A percentile compares a stretch with the other conserved stretches of the same genome.
These are phyloP conservation scores for Cephus spinipes DNA, from an alignment of 2,888 invertebrate species.

Conservation along the genomic window DNA sequence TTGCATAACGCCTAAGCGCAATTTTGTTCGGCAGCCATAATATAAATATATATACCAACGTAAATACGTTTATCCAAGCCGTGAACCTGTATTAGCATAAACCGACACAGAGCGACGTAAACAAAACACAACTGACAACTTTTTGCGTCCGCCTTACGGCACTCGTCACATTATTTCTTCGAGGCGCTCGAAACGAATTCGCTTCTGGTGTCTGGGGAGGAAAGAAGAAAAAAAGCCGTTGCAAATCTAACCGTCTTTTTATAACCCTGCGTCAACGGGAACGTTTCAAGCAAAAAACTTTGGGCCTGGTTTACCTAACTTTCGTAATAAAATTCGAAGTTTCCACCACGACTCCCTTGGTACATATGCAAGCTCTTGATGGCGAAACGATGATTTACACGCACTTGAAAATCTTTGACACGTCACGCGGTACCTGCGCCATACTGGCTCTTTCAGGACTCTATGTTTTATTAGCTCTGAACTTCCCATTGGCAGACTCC, in stretches of 20 bases:
- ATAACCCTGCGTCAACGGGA: neutral
- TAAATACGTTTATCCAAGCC: too few relatives aligned
- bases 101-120: too few relatives aligned
- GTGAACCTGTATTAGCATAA: too few relatives aligned
- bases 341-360: neutral
- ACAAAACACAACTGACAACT: too few relatives aligned
- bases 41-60: too few relatives aligned
- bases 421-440: neutral
- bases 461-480: neutral
- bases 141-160: neutral
- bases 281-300: neutral
- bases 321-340: neutral
- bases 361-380: neutral
- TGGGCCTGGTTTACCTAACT: neutral
- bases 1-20: too few relatives aligned
- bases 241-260: neutral
- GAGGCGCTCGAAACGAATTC: neutral
- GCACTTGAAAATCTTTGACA: neutral
- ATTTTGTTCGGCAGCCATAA: too few relatives aligned
- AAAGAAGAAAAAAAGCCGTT: neutral
- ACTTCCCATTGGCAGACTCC: neutral
- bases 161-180: neutral
- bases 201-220: neutral
- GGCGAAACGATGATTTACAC: neutral
- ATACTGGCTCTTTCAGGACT: neutral